phyloP scores from a whole-genome alignment of 2,888 invertebrate species.

The Macrosoma leucophasiata region DNA sequence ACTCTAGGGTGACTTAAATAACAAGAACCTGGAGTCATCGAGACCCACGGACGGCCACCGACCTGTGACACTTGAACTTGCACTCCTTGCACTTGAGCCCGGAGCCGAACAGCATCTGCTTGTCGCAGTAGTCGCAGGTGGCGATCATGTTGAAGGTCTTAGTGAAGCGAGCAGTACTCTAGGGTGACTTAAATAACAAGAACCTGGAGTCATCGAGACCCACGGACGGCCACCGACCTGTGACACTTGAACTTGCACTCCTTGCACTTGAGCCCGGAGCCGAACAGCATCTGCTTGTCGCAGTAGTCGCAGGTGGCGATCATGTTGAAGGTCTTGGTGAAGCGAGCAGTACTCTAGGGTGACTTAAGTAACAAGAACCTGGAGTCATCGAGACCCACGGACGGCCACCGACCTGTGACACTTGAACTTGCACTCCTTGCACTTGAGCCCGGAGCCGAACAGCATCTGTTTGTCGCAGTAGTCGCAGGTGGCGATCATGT shows the following conservation, averaged over 20 bases:
- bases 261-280: constrained; percentile 89
- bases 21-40: too few species aligned
- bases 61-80: constrained; percentile 91
- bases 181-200: too few species aligned
- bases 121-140: constrained; percentile 92
- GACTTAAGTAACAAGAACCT: too few species aligned
- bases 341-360: too few species aligned
- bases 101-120: constrained; percentile 88
- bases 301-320: constrained; percentile 94
- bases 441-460: constrained; percentile 87
- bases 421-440: too few species aligned
- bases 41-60: too few species aligned
- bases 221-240: too few species aligned
- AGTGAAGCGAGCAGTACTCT: too few species aligned
- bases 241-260: constrained; percentile 96
- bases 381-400: too few species aligned
- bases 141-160: constrained; percentile 92
- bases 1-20: too few species aligned
- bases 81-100: constrained; percentile 95
- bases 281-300: constrained; percentile 90
- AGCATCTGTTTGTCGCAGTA: constrained; percentile 92
- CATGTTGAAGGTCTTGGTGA: constrained; percentile 91
- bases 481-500: constrained; percentile 91
- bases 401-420: too few species aligned
- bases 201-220: too few species aligned